Base-by-base conservation (phyloP, 2,113 vertebrate species). In the Carollia perspicillata region DNA sequence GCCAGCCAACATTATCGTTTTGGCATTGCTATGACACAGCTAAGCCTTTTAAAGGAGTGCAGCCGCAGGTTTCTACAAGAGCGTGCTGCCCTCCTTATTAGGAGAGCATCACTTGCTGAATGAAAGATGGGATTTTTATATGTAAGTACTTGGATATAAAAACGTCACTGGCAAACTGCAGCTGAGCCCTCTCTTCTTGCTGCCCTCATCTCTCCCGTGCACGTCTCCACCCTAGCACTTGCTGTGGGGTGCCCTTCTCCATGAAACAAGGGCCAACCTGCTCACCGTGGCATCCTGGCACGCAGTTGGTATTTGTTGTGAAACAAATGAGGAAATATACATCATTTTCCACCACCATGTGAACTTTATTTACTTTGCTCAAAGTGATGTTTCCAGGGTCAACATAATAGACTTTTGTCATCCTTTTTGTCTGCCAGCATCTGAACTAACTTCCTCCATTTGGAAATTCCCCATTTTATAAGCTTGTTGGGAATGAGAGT, bases 41-140 rank as follows among this genome's bases (percentile, higher is more conserved):
- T 58, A 93, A 92, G 68, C 63, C 60, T 81, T 95, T 84, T 79
- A 93, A 93, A 94, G 63, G 47, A 53, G 58, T 10, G 16, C 12
- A 51, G 16, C 6, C 60, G 66, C 78, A 89, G 33, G 33, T 66
- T 95, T 89, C 84, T 94, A 49, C 23, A 69, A 83, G 23, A 51
- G 47, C 23, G 44, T 20, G 14, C 53, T 84, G 20, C 35, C 78
- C 86, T 79, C 35, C 53, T 51, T 44, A 18, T 71, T 89, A 69
- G 22, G 13, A n/a, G 23, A 40, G 28, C 8, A 74, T 84, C 78
- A 30, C 9, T 16, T n/a, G 51, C 44, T 13, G 30, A 22, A 13
- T 17, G 11, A 42, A 66, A 95, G 84, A 28, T 47, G 9, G 75
- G 5, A 69, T 71, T 66, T 91, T 91, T 92, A 69, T 42, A 37